Evolutionary conservation across 2,888 invertebrate genomes (phyloP).

Genomic region (Cerceris ruficornis): DNA sequence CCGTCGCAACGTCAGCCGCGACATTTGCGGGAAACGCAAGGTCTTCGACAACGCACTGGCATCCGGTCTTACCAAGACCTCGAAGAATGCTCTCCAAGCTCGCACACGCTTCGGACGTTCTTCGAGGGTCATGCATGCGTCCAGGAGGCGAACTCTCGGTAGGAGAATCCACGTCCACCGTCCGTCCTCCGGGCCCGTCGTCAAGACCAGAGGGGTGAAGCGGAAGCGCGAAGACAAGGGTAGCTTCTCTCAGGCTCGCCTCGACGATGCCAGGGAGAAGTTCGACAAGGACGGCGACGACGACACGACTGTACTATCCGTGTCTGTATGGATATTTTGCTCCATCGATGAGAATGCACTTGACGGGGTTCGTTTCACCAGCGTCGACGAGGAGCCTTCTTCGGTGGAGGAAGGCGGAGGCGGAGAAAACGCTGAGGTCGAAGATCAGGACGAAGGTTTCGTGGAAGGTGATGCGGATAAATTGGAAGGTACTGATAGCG

Average conservation of each 20-base stretch:
- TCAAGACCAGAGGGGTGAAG: constrained; percentile 20
- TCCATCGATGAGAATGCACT: constrained; percentile 37
- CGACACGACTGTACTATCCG: constrained; percentile 27
- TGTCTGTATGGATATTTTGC: constrained; percentile 18
- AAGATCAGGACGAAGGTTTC: constrained; percentile 14
- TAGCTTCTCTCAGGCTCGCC: too few species aligned
- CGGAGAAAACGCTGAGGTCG: background rate
- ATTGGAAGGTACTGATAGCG: constrained; percentile 6
- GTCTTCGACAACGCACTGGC: constrained; percentile 1
- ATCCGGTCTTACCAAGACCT: constrained; percentile 24
- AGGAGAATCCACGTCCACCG: background rate
- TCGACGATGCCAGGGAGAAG: background rate
- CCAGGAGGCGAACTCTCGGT: constrained; percentile 5
- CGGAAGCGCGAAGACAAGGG: background rate
- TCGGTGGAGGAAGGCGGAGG: background rate
- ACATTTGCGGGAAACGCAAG: too few species aligned
- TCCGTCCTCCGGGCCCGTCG: constrained; percentile 7
- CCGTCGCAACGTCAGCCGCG: constrained; percentile 2
- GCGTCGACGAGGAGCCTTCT: background rate
- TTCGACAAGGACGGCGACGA: background rate
- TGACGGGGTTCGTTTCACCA: background rate
- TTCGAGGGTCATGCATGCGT: constrained; percentile 18
- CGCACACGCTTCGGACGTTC: constrained; percentile 15
- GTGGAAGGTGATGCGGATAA: background rate
- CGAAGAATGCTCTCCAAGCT: constrained; percentile 24